phyloP scores from a whole-genome alignment of 2,888 invertebrate species.

The Ichneumoninae sp. region DNA sequence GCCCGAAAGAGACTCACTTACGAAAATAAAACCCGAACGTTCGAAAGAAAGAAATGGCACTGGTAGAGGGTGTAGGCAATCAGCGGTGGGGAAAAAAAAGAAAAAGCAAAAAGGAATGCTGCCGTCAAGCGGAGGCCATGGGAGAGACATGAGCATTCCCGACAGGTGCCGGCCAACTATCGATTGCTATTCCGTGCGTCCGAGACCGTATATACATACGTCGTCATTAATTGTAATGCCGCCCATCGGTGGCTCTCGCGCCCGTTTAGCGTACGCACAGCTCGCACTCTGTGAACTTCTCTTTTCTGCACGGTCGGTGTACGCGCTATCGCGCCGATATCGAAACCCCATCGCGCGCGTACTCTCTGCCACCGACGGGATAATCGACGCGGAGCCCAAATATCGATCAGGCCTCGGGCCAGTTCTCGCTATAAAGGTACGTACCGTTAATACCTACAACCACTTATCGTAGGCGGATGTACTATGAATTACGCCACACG shows the following conservation, averaged over 20 bases:
- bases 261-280: conserved; percentile 73
- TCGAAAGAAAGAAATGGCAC: conserved; percentile 48
- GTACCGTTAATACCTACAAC: background rate
- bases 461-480: background rate
- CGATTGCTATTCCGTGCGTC: conserved; percentile 79
- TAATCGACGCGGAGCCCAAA: conserved; percentile 74
- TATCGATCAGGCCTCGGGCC: conserved; percentile 73
- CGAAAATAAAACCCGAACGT: conserved; percentile 58
- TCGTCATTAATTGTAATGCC: conserved; percentile 80
- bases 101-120: conserved; percentile 42
- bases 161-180: conserved; percentile 77
- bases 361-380: conserved; percentile 64
- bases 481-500: background rate
- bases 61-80: conserved; percentile 31
- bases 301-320: conserved; percentile 10
- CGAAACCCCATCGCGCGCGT: conserved; percentile 37
- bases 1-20: conserved; percentile 68
- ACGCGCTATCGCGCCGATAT: conserved; percentile 33
- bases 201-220: conserved; percentile 61
- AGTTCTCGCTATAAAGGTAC: background rate
- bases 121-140: conserved; percentile 63
- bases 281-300: conserved; percentile 11
- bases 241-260: conserved; percentile 68
- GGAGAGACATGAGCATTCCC: conserved; percentile 75
- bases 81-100: conserved; percentile 30